Evolutionary conservation across 2,888 invertebrate species (phyloP).

Genomic region (Trissolcus brochymenae): DNA sequence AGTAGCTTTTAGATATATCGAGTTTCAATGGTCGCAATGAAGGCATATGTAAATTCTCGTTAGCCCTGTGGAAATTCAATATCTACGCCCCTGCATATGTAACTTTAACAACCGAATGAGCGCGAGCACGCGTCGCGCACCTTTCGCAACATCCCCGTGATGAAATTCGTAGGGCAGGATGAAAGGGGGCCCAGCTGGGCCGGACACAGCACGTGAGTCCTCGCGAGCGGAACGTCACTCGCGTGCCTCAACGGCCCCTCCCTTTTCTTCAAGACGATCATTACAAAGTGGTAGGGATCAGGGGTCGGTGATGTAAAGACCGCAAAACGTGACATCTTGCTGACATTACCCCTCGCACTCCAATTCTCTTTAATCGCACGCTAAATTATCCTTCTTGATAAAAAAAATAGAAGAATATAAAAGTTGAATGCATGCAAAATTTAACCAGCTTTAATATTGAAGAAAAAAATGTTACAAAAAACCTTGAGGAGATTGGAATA

Average conservation of each 20-base stretch:
- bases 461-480: no score
- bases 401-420: conserved; percentile 2
- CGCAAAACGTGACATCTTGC: conserved; percentile 48
- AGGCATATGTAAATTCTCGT: no score
- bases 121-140: no score
- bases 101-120: no score
- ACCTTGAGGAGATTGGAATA: no score
- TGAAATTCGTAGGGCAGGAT: no score
- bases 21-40: no score
- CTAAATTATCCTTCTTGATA: conserved; percentile 26
- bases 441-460: neutral
- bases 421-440: neutral
- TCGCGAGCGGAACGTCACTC: conserved; percentile 17
- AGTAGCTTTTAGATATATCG: no score
- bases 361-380: conserved; percentile 25
- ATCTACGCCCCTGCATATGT: no score
- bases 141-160: no score
- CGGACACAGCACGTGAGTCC: conserved; percentile 20
- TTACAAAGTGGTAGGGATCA: no score
- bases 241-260: conserved; percentile 10
- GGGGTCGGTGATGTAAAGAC: conserved; percentile 34
- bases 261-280: conserved; percentile 22
- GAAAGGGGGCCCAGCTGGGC: neutral
- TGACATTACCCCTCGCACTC: conserved; percentile 31
- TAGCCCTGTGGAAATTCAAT: no score